Evolutionary conservation across 2,113 vertebrate species (phyloP), one percentile per base, ranked within the genome.

Genomic region (Apodemus speciosus): DNA sequence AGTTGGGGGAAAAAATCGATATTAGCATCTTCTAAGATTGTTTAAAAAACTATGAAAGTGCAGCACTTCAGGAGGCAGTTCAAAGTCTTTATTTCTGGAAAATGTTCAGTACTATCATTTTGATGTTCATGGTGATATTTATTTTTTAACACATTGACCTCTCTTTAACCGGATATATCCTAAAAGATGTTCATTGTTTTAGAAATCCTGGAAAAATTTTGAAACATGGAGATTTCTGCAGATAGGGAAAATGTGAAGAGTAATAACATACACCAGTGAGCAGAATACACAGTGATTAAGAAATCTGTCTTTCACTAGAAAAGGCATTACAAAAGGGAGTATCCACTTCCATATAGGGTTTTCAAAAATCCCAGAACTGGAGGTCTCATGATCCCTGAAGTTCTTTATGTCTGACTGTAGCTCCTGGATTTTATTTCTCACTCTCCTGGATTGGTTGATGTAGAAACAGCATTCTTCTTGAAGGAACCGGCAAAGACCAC

Each of bases 71-170:
- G 88, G 40, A 85, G 23, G n/a, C 14, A 60, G 46, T 90, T 85
- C 60, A 85, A 96, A 87, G 38, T 60, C 18, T 79, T 60, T 90
- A 13, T 93, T 89, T 91, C 58, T 94, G 56, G 89, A 92, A 94
- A 84, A 43, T 13, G 68, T 51, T 92, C 21, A 75, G 35, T 58
- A 75, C 40, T 87, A 81, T 77, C 49, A 73, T 51, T 51, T 92
- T 91, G 83, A 90, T 51, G 90, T 93, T 94, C 66, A 4, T 95
- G 25, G 92, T 92, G 53, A 60, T 90, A 35, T 18, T 93, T 88
- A 85, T 91, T 43, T 62, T 62, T 92, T 90, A 94, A 73, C 35
- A 88, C n/a, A 35, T 6, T 80, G 43, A 71, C 81, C 93, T 89
- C 90, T 71, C 25, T 92, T 88, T 85, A 43, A 56, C 23, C 80